Evolutionary conservation across 1,140 invertebrate species (phyloP), one percentile per base, ranked within the genome.

Genomic region (Papilio aristodemus): DNA sequence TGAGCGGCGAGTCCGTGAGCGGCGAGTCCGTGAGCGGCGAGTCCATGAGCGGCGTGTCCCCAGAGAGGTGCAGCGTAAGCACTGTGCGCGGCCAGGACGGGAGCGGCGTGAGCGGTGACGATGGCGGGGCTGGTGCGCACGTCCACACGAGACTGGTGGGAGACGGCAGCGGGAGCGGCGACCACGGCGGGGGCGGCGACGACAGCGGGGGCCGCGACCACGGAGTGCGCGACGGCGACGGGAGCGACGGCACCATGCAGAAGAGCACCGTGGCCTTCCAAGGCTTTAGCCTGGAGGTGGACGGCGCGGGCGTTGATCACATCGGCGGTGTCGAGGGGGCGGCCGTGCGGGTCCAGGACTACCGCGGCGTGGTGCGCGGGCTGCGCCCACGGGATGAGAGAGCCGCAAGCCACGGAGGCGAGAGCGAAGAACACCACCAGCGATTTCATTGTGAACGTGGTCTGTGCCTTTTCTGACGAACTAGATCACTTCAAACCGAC

Each of bases 361-460:
- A 87, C 41, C 19, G 88, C 88, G 10, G 88, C 77, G 63, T 83
- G 80, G 74, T 88, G 81, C 58, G 85, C 70, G 70, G 74, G 89
- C 81, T 77, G 91, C 76, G 74, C 90, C 77, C 74, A 79, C 59
- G 74, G 88, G 72, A 78, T 75, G 72, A 73, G 74, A 72, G 80
- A 87, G 67, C 80, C 84, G 76, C 82, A 85, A 14, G 71, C 72
- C 63, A 78, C 76, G 25, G 78, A 71, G 46, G 75, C 75, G 25
- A 75, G 69, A 67, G 74, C 78, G 62, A 76, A 72, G 38, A 81
- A 78, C 79, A 32, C 27, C 27, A 32, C 27, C 27, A 32, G 27
- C 27, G 80, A 88, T 87, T 89, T 89, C 92, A 93, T 93, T 78
- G 71, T 88, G 71, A 84, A 87, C 79, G 84, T 83, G 80, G 84